Conservation (phyloP, 2,797 vertebrate species). For the Sphenopsis melanotis region DNA sequence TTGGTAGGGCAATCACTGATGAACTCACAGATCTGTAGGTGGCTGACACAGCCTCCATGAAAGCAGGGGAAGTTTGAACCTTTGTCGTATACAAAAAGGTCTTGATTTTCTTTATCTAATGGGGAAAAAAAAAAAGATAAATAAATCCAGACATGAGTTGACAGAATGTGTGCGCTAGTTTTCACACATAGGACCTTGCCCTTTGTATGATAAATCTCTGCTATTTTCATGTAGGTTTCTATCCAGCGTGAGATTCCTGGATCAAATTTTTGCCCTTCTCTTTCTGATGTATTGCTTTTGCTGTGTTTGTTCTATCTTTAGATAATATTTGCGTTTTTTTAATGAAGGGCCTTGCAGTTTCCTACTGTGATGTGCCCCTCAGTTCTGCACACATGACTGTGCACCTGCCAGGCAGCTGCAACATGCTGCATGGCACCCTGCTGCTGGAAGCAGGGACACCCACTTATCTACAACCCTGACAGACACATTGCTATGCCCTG, state of each 20-base stretch:
- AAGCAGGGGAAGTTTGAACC: conserved; percentile 76
- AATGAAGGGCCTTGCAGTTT: neutral
- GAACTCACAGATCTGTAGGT: conserved; percentile 83
- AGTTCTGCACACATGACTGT: neutral
- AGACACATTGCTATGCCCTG: neutral
- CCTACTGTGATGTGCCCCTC: neutral
- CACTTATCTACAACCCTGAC: neutral
- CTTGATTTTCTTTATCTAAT: conserved; percentile 47
- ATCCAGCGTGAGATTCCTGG: neutral
- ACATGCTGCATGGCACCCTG: neutral
- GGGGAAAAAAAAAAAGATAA: neutral
- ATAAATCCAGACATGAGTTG: neutral
- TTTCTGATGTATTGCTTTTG: neutral
- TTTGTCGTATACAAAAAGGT: neutral
- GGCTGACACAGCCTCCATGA: conserved; percentile 77
- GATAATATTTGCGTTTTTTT: neutral
- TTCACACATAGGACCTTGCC: neutral
- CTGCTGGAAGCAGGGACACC: neutral
- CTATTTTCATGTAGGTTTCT: neutral
- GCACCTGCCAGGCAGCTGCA: neutral
- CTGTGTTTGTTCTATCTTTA: neutral
- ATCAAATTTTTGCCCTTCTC: neutral
- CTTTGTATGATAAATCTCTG: neutral
- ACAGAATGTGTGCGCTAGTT: neutral
- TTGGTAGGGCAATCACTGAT: conserved; percentile 79